Percentiles rank a stretch among this genome's conserved stretches.
These are phyloP conservation scores for Eupeodes corollae DNA, from an alignment of 1,140 invertebrate genomes.

Conservation along the genomic window DNA sequence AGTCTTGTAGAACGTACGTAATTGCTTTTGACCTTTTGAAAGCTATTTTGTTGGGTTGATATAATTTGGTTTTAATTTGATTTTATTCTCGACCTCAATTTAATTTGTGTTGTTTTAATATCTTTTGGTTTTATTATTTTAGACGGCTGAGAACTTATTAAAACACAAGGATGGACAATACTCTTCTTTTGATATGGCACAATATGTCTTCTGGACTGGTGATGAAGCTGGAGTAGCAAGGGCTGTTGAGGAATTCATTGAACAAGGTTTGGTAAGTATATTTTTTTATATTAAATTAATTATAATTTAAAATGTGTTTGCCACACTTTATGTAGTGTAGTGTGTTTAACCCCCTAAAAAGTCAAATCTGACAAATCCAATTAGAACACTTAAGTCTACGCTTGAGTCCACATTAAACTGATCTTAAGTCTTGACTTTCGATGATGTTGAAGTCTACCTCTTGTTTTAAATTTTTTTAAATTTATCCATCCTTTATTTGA, in stretches of 20 bases:
- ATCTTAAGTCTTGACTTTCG: no score
- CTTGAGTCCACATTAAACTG: no score
- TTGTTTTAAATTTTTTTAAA: no score
- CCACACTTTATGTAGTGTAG: no score
- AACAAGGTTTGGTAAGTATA: conserved; percentile 53
- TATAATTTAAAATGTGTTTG: no score
- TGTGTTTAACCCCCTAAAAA: no score
- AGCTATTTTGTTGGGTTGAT: background rate
- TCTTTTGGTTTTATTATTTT: conserved; percentile 7
- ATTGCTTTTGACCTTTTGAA: background rate
- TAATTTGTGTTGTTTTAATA: background rate
- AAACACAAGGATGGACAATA: conserved; percentile 46
- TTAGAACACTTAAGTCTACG: no score
- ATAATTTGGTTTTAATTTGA: background rate
- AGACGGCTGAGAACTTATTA: conserved; percentile 33
- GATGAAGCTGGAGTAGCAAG: conserved; percentile 61
- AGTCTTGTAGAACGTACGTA: background rate
- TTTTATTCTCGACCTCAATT: background rate
- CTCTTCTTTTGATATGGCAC: conserved; percentile 58
- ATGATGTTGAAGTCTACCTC: no score
- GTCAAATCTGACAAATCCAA: no score
- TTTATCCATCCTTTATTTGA: no score
- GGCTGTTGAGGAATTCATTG: conserved; percentile 59
- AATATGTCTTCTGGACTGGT: conserved; percentile 67
- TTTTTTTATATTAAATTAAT: no score